Conservation (phyloP, 2,888 invertebrate genomes). For the Fragum whitleyi region DNA sequence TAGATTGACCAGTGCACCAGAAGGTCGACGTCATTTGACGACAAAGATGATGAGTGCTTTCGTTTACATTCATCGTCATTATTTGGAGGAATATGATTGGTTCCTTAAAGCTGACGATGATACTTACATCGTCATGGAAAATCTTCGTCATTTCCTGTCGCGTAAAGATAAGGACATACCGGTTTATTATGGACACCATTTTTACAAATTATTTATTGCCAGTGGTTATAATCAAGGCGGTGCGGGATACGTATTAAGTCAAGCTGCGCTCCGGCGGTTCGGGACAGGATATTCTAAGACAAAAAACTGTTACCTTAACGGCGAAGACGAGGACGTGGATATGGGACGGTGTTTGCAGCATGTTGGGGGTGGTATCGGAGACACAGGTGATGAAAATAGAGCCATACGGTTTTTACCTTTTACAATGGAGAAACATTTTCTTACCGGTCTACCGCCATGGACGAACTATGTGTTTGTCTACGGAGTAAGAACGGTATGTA, state of each 20-base stretch:
- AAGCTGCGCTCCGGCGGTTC: slow-evolving; percentile 90
- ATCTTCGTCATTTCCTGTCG: slow-evolving; percentile 89
- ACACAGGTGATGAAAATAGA: slow-evolving; percentile 77
- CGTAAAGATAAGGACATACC: slow-evolving; percentile 88
- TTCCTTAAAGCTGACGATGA: slow-evolving; percentile 91
- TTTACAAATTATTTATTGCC: slow-evolving; percentile 61
- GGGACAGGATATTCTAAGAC: slow-evolving; percentile 85
- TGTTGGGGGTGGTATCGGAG: slow-evolving; percentile 77
- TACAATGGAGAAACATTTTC: slow-evolving; percentile 75
- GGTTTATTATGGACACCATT: slow-evolving; percentile 89
- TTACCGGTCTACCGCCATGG: slow-evolving; percentile 80
- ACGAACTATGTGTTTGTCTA: slow-evolving; percentile 78
- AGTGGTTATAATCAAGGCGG: slow-evolving; percentile 86
- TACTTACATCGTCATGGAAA: slow-evolving; percentile 91
- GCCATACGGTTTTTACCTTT: slow-evolving; percentile 82
- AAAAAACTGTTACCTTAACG: slow-evolving; percentile 69
- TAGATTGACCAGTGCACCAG: slow-evolving; percentile 3
- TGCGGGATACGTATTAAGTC: slow-evolving; percentile 94
- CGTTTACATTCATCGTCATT: slow-evolving; percentile 92
- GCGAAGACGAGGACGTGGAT: slow-evolving; percentile 81
- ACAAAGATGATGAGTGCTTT: slow-evolving; percentile 98
- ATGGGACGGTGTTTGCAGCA: slow-evolving; percentile 80
- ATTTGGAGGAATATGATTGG: slow-evolving; percentile 95
- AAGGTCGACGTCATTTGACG: slow-evolving; percentile 95
- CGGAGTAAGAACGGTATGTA: slow-evolving; percentile 78